Base-by-base conservation (phyloP, 2,888 invertebrate genomes). In the Hoplodrina ambigua region DNA sequence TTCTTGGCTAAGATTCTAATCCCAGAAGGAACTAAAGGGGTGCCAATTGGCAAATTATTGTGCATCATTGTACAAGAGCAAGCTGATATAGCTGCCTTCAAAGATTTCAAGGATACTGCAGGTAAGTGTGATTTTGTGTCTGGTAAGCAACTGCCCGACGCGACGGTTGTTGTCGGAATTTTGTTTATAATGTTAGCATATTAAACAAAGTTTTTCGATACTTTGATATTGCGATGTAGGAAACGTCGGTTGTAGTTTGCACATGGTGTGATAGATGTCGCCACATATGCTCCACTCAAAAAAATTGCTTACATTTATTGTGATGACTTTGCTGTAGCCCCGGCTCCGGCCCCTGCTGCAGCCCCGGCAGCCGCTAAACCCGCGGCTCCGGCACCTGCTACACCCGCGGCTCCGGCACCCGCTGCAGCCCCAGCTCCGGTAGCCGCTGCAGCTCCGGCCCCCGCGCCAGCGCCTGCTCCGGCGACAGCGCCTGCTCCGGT, bases 31-130 rank as follows among this genome's bases (percentile, higher is more conserved):
- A 96, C 97, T 0, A 99, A 99, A 93, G 99, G 99, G 89, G 98
- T 99, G 4, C 97, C 98, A 0, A 97, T 99, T 74, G 99, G 99
- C 73, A 98, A 98, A 97, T 94, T 99, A 59, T 97, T 99, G 25
- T 99, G 99, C 93, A 98, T 99, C 83, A 99, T 99, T 88, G 99
- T 99, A 3, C 96, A 97, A 81, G 97, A 97, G 57, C 97, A 98
- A 91, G 97, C 93, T 1, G 98, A 98, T 89, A 96, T 99, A 8
- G 98, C 98, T 13, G 98, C 99, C 4, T 99, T 99, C 93, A 98
- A 98, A 93, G 98, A 99, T 89, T 99, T 97, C 87, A 97, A 97
- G 89, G 97, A 97, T 87, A 97, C 97, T 73, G 85, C 20, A n/a
- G 3, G 95, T 95, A 87, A 92, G 94, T 80, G 41, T 4, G 46